phyloP scores from a whole-genome alignment of 2,113 vertebrate genomes.

The Melanostigma gelatinosum region DNA sequence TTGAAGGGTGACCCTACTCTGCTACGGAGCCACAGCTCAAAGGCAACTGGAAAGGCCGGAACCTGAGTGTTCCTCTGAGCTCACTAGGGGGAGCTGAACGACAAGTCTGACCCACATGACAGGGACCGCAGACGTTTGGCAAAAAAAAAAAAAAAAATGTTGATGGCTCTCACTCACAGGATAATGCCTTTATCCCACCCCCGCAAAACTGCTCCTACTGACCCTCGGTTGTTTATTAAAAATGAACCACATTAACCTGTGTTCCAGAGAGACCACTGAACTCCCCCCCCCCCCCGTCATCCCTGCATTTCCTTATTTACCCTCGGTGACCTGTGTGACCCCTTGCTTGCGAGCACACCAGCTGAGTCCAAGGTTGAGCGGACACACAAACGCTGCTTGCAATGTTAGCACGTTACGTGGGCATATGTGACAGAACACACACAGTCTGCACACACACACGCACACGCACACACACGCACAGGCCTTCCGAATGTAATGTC shows the following conservation, averaged over 20 bases:
- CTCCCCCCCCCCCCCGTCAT: slow-evolving; percentile 21
- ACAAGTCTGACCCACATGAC: slow-evolving; percentile 17
- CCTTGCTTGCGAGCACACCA: slow-evolving; percentile 30
- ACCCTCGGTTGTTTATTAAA: slow-evolving; percentile 9
- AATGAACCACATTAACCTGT: not conserved
- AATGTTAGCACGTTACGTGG: slow-evolving; percentile 29
- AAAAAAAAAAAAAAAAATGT: not conserved
- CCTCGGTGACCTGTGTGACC: slow-evolving; percentile 46
- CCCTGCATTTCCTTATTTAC: slow-evolving; percentile 59
- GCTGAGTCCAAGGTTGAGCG: slow-evolving; percentile 66
- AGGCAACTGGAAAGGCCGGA: not conserved
- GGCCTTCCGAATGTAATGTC: slow-evolving; percentile 19
- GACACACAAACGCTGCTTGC: slow-evolving; percentile 25
- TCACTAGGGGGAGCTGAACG: slow-evolving; percentile 68
- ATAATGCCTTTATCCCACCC: slow-evolving; percentile 8
- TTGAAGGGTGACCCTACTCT: too few relatives aligned
- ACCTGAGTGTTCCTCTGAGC: not conserved
- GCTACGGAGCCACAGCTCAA: too few relatives aligned
- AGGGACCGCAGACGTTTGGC: not conserved
- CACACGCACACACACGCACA: not conserved
- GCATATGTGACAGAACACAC: slow-evolving; percentile 24
- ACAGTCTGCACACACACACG: not conserved
- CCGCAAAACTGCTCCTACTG: not conserved
- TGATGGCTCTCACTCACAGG: slow-evolving; percentile 34
- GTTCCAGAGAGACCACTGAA: slow-evolving; percentile 15